Conservation (phyloP, 2,113 vertebrate species). For the Leptosomus discolor region DNA sequence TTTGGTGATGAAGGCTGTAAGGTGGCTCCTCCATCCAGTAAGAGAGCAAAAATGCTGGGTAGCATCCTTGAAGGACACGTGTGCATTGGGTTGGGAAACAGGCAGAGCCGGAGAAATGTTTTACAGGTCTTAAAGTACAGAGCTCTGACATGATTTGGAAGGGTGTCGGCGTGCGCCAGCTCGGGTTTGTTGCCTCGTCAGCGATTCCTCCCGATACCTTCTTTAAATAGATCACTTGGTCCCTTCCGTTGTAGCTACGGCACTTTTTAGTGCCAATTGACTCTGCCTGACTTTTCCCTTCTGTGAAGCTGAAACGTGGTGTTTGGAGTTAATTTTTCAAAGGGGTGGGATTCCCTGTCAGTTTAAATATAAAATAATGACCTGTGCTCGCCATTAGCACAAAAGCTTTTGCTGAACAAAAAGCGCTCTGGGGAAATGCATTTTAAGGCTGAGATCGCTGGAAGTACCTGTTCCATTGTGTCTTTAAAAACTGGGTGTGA, state of each 20-base stretch:
- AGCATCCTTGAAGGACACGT: background rate
- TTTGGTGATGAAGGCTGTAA: background rate
- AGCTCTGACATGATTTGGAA: background rate
- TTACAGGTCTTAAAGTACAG: background rate
- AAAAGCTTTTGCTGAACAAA: constrained; percentile 8
- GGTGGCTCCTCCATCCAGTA: background rate
- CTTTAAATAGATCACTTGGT: accelerated
- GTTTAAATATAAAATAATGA: background rate
- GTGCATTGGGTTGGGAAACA: background rate
- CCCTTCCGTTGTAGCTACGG: accelerated
- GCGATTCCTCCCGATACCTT: background rate
- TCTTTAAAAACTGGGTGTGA: background rate
- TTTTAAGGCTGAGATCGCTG: background rate
- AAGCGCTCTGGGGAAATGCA: background rate
- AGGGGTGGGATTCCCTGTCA: background rate
- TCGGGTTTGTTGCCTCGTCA: background rate
- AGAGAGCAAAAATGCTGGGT: background rate
- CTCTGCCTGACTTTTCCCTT: background rate
- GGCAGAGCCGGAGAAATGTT: background rate
- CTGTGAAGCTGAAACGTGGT: background rate
- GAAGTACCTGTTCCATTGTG: background rate
- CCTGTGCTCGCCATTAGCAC: background rate
- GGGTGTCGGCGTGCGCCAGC: background rate
- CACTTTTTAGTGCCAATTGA: background rate
- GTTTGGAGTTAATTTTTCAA: background rate